Base-by-base conservation (phyloP, 2,888 invertebrate species). In the Epirrita christyi region DNA sequence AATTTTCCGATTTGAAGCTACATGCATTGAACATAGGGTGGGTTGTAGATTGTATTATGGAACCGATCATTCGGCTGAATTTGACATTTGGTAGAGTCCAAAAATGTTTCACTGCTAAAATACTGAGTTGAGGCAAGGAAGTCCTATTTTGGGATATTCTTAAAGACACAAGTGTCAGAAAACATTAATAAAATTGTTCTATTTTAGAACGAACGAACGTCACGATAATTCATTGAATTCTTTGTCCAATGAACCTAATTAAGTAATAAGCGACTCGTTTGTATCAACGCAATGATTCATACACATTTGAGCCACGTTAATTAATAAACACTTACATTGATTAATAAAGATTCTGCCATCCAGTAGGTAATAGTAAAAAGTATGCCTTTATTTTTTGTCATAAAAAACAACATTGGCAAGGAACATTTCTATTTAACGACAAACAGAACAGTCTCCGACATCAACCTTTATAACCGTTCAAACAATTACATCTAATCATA, bases 391-490 rank as follows among this genome's bases (percentile, higher is more conserved):
- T 71, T 76, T 76, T 78, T 78, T 72, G 65, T 73, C 70, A 76
- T 75, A 50, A 56, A 21, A 78, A 76, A 75, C 40, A 59, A 69
- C 73, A 67, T 70, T 76, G 71, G 71, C 77, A 81, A 80, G 80
- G 78, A 80, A 81, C 85, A 85, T 86, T 85, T 84, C 83, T 73
- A 72, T 85, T 90, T 90, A 85, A 91, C 86, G 89, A 90, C 89
- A 88, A 87, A 88, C 87, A 85, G 88, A 88, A 86, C 82, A 86
- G 87, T 81, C 84, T 81, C 83, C 82, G 85, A 88, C 91, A 91
- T 88, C 88, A 83, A 87, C 86, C 91, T 92, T 91, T 92, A 91
- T 88, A 90, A 87, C 90, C 88, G 82, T 89, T 89, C 87, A 86
- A 88, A 90, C 91, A 91, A 92, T 92, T 91, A 92, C 87, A 83